Evolutionary conservation across 2,888 invertebrate genomes (phyloP).

Genomic region (Leptinotarsa peninsularis): DNA sequence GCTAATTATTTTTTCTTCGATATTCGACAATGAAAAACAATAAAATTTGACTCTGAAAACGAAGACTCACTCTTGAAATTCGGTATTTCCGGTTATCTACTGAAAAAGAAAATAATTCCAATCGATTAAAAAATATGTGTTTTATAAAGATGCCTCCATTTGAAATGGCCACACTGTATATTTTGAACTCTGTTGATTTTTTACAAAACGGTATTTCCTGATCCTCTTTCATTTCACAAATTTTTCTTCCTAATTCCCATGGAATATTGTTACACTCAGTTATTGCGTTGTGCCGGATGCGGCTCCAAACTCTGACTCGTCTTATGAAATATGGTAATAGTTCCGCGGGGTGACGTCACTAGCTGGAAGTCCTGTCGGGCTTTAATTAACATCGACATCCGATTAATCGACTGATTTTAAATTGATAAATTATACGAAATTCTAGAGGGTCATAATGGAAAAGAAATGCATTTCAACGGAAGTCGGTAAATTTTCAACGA

Average conservation of each 20-base stretch:
- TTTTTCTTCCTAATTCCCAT: conserved; percentile 5
- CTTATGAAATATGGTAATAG: conserved; percentile 16
- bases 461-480: not conserved
- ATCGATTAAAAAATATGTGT: too few species aligned
- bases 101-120: too few species aligned
- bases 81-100: too few species aligned
- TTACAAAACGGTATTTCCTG: too few species aligned
- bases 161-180: too few species aligned
- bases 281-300: conserved; percentile 39
- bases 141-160: too few species aligned
- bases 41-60: too few species aligned
- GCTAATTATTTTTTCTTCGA: too few species aligned
- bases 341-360: conserved; percentile 12
- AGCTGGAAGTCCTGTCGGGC: conserved; percentile 2
- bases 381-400: conserved; percentile 12
- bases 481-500: not conserved
- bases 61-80: too few species aligned
- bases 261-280: conserved; percentile 37
- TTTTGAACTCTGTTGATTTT: too few species aligned
- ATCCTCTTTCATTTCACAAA: not conserved
- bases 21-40: too few species aligned
- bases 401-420: conserved; percentile 20
- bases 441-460: not conserved
- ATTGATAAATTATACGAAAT: conserved; percentile 17
- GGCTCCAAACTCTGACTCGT: not conserved